Evolutionary conservation across 2,113 vertebrate species (phyloP), one percentile per base, ranked within the genome.

Genomic region (Ibidorhyncha struthersii): DNA sequence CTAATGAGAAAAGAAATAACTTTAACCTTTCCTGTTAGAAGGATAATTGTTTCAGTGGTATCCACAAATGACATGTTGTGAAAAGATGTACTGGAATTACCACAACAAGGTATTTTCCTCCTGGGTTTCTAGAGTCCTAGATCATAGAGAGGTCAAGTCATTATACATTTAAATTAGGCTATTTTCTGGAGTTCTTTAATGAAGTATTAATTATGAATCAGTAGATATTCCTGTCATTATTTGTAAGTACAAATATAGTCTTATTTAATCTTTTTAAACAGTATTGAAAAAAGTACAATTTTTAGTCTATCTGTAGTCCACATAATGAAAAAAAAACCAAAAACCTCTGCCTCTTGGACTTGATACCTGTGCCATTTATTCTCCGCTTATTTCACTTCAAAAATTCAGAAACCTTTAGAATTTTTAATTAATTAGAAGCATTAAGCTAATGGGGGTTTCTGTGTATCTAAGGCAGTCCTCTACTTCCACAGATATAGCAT

Each of bases 391-490:
- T 90, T 77, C 16, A 27, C 50, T 77, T 82, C 36, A 30, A 73
- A 93, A 92, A 91, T 72, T 78, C 32, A 91, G 88, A 76, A 90
- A 82, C 8, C 12, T 65, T 95, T 86, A 61, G 19, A 53, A 40
- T 55, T 77, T 52, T 47, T 62, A 38, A 83, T 53, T 18, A 53
- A 21, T 38, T 30, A 61, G 71, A 40, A 47, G 23, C 43, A 69
- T 83, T 62, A 84, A 20, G 36, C 34, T 70, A 26, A 63, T 36
- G 26, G 56, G 13, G 7, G 14, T 78, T 78, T 78, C 41, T 78
- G 13, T 22, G 25, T 63, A 56, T 78, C 41, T 56, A 30, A 56
- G 32, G 56, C n/a, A 84, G 32, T 63, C 55, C 8, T 47, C n/a
- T 84, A 8, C 56, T 78, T 78, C 55, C 20, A 30, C 29, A 62